These are phyloP conservation scores for Dusona sp. DNA, from an alignment of 2,888 invertebrate species.

Conservation along the genomic window DNA sequence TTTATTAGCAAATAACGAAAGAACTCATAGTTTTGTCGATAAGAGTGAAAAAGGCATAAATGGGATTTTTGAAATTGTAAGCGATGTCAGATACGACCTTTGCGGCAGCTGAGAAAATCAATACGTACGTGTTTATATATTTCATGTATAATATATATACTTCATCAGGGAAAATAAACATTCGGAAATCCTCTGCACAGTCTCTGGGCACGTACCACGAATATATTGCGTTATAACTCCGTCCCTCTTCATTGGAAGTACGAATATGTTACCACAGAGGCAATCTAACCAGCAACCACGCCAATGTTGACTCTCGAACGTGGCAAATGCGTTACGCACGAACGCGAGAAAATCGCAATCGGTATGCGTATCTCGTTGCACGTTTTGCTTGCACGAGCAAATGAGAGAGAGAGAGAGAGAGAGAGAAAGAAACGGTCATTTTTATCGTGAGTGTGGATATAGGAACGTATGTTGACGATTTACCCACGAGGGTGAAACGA, in stretches of 20 bases:
- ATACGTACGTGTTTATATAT: constrained; percentile 1
- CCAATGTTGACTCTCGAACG: constrained; percentile 50
- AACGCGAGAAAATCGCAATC: constrained; percentile 50
- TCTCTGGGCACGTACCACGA: constrained; percentile 59
- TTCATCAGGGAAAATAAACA: constrained; percentile 63
- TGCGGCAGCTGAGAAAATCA: background rate
- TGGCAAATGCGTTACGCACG: constrained; percentile 36
- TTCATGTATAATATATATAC: constrained; percentile 40
- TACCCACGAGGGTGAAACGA: background rate
- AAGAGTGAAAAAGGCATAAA: too few relatives aligned
- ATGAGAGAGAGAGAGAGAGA: constrained; percentile 26
- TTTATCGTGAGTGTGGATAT: background rate
- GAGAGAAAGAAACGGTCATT: background rate
- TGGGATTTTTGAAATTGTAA: background rate
- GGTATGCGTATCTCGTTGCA: constrained; percentile 68
- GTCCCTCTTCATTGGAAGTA: constrained; percentile 9
- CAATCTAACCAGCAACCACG: constrained; percentile 58
- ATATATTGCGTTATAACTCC: constrained; percentile 49
- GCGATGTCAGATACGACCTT: background rate
- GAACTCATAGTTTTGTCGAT: background rate
- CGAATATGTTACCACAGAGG: constrained; percentile 26
- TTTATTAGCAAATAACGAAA: background rate
- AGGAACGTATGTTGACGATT: background rate
- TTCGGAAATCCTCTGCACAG: constrained; percentile 44
- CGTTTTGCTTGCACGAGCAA: constrained; percentile 13